Base-by-base conservation (phyloP, 1,140 invertebrate genomes). In the Aplysia californica region DNA sequence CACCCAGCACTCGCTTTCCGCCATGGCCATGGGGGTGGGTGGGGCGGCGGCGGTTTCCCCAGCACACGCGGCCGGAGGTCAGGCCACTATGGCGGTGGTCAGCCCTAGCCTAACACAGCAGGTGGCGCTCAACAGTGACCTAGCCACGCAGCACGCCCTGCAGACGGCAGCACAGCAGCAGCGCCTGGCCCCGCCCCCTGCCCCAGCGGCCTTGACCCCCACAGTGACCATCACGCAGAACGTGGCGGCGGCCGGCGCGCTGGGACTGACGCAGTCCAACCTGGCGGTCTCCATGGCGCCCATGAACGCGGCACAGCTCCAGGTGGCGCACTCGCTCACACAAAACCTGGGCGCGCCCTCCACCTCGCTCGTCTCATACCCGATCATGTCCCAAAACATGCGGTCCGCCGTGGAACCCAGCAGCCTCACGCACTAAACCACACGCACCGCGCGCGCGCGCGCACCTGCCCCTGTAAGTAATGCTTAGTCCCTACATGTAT, bases 341-440 rank as follows among this genome's bases (percentile, higher is more conserved):
- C 85, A 88, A 66, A 88, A 84, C 69, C 82, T 90, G 73, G 83
- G 88, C 68, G 88, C 86, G 50, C 87, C 91, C 3, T 88, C 89
- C 18, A 92, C 92, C 26, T 91, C 93, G 1, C 91, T 94, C 67
- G 93, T 94, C 44, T 94, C 94, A 18, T 94, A 94, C 86, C 94
- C 94, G 20, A 94, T 94, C 65, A 93, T 94, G 91, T 93, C 93
- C 33, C 93, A 93, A 83, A 85, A 83, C 70, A 87, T 90, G 87
- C 80, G 88, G 66, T 85, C 86, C 23, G 84, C 84, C 23, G 77
- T 83, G 23, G 84, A 80, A 21, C 86, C 87, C 23, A 88, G 84
- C 79, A 87, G 84, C 77, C 67, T 87, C 76, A 83, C 86, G 56
- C 87, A 87, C 70, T 87, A 79, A 80, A 73, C 31, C 55, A 10